These are phyloP conservation scores for Pangasius larnaudii DNA, from an alignment of 2,797 vertebrate genomes.

Conservation along the genomic window DNA sequence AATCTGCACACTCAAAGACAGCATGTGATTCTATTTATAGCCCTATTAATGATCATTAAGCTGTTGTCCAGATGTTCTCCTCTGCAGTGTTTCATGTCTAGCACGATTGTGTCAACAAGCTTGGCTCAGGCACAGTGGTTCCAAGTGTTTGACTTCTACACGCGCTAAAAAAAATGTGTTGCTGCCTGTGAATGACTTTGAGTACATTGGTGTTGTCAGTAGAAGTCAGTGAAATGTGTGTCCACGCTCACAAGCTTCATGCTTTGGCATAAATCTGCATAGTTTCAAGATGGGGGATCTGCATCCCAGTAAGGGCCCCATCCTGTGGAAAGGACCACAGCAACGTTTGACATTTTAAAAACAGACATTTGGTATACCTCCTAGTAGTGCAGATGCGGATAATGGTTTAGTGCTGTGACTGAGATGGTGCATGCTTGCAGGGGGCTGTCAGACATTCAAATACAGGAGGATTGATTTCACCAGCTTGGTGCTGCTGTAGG, in stretches of 20 bases:
- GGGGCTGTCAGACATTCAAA: constrained; percentile 26
- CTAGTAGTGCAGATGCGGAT: neutral
- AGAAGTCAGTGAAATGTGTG: constrained; percentile 56
- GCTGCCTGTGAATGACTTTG: constrained; percentile 65
- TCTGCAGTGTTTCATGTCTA: constrained; percentile 61
- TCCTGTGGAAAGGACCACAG: constrained; percentile 29
- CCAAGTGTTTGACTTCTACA: constrained; percentile 27
- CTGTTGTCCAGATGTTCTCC: constrained; percentile 72
- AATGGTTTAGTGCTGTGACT: constrained; percentile 53
- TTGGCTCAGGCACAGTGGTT: constrained; percentile 35
- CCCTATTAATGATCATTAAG: constrained; percentile 67
- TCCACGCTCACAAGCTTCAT: constrained; percentile 62
- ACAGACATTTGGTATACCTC: constrained; percentile 26
- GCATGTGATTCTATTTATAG: constrained; percentile 72
- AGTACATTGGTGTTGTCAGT: constrained; percentile 65
- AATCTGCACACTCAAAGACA: constrained; percentile 63
- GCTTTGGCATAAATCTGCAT: constrained; percentile 65
- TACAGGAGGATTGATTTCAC: constrained; percentile 22
- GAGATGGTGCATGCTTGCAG: constrained; percentile 46
- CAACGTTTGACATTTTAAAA: neutral
- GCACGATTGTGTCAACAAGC: constrained; percentile 65
- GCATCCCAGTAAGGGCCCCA: constrained; percentile 60
- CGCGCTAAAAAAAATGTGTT: constrained; percentile 30
- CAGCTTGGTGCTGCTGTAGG: constrained; percentile 18
- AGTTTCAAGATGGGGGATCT: constrained; percentile 61